Conservation (phyloP, 2,797 vertebrate species). For the Coranthus polyacanthus region DNA sequence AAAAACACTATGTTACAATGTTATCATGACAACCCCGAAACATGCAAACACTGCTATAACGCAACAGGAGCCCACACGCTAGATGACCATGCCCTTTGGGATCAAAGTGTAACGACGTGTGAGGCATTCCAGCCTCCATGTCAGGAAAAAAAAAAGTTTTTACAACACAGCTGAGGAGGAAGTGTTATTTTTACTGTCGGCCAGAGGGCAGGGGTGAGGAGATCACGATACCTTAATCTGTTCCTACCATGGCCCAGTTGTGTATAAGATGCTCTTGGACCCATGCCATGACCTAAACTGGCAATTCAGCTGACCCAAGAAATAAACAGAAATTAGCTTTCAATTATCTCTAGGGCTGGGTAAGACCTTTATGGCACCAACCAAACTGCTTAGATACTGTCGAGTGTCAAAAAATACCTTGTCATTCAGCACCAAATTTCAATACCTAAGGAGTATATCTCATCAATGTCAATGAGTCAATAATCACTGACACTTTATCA, state of each 20-base stretch:
- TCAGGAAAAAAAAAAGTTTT: slow-evolving; percentile 14
- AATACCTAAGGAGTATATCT: too few species aligned
- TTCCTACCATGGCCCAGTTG: slow-evolving; percentile 24
- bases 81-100: not conserved
- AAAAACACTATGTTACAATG: not conserved
- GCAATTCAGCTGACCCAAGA: not conserved
- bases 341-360: not conserved
- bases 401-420: too few species aligned
- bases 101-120: slow-evolving; percentile 15
- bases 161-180: slow-evolving; percentile 27
- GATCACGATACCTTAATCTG: slow-evolving; percentile 59
- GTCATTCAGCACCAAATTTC: too few species aligned
- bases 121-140: not conserved
- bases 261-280: slow-evolving; percentile 9
- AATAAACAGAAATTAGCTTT: not conserved
- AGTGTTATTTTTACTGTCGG: slow-evolving; percentile 59
- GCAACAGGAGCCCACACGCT: not conserved
- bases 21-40: slow-evolving; percentile 19
- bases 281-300: not conserved
- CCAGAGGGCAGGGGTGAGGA: slow-evolving; percentile 41
- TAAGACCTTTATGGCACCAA: too few species aligned
- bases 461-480: too few species aligned
- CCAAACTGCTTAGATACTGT: too few species aligned
- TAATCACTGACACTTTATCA: too few species aligned
- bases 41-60: not conserved